Evolutionary conservation across 2,888 invertebrate genomes (phyloP), one percentile per base, ranked within the genome.

Genomic region (Rhyacophila evoluta): DNA sequence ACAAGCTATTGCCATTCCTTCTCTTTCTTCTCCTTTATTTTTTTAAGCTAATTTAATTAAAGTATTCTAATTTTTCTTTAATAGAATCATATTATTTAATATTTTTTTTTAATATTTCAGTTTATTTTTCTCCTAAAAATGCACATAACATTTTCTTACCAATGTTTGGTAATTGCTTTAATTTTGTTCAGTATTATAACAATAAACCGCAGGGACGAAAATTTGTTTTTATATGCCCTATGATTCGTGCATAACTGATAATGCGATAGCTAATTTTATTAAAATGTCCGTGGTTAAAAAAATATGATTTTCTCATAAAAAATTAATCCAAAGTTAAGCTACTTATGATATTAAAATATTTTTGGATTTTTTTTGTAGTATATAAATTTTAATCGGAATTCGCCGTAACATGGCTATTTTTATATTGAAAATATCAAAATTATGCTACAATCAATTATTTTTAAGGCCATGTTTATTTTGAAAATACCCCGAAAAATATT

Each of bases 1-100:
- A 37, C 68, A 72, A 80, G 5, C 76, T 72, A 75, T 80, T 28
- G 78, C 72, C 78, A 78, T 78, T 80, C 78, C 75, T 79, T 79
- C 75, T 41, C 41, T 39, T 39, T 73, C 41, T 73, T 55, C 37
- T 25, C 29, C n/a, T 70, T 33, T 75, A 38, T 29, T 74, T 27
- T 74, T 72, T 72, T 72, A 67, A 36, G 27, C 38, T 37, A 67
- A 77, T 68, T 67, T 25, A 55, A 33, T 72, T 41, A 39, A 38
- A 11, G 36, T 78, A 74, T 68, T 72, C 28, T 33, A 39, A 38
- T 71, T 71, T 67, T 71, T 71, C 27, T 76, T 37, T 72, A 27
- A 72, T 33, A 38, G 39, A 74, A 25, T 72, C 36, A 38, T 73
- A 55, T 73, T 73, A 41, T 73, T 29, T 28, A 39, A 29, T 73